Evolutionary conservation across 2,797 vertebrate genomes (phyloP).

Genomic region (Malacoctenus gilli): DNA sequence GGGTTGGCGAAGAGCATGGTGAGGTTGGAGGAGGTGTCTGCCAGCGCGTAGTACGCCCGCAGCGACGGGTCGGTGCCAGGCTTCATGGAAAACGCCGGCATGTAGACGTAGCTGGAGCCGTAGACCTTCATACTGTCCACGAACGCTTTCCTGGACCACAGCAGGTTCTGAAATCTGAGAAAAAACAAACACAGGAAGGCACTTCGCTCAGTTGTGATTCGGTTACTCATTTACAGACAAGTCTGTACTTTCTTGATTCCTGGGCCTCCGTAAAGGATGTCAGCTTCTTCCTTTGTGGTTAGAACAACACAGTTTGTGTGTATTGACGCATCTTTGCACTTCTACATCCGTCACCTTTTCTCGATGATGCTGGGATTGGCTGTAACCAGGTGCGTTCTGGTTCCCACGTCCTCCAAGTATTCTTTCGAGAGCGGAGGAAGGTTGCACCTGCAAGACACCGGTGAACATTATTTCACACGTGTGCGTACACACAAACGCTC

Average conservation of each 20-base stretch:
- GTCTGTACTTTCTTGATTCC: too few species aligned
- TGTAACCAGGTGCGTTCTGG: conserved; percentile 91
- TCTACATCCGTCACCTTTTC: conserved; percentile 84
- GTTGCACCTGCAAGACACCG: conserved; percentile 86
- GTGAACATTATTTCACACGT: too few species aligned
- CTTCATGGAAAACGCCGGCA: conserved; percentile 97
- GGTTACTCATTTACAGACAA: too few species aligned
- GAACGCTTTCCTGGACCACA: conserved; percentile 93
- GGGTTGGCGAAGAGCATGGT: conserved; percentile 95
- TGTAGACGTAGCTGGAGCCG: conserved; percentile 93
- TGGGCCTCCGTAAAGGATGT: too few species aligned
- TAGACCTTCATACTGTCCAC: conserved; percentile 93
- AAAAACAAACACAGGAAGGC: background rate
- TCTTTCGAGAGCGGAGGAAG: conserved; percentile 92
- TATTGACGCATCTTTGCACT: too few species aligned
- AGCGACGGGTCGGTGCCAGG: conserved; percentile 91
- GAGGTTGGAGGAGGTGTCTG: conserved; percentile 89
- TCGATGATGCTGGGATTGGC: conserved; percentile 98
- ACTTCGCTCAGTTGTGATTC: too few species aligned
- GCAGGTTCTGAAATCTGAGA: conserved; percentile 91
- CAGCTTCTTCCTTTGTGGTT: too few species aligned
- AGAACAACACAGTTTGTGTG: too few species aligned
- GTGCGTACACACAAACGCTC: too few species aligned
- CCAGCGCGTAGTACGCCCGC: conserved; percentile 88
- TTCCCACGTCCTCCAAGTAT: conserved; percentile 90